Percentiles rank a stretch among this genome's conserved stretches.
Evolutionary conservation across 2,797 vertebrate species (phyloP).

Genomic region (Sebastes paucispinis): DNA sequence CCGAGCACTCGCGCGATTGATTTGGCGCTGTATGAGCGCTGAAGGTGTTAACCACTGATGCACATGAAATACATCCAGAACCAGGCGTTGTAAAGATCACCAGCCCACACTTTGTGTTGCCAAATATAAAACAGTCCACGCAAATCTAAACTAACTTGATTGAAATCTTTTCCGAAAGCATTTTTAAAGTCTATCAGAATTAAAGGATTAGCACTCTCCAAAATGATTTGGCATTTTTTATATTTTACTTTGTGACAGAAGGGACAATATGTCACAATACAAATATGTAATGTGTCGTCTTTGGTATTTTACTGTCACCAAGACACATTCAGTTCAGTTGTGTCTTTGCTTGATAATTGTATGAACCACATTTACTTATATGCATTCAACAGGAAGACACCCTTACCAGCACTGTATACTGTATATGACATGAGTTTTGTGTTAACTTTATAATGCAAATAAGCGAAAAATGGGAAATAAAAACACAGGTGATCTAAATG

Average conservation of each 20-base stretch:
- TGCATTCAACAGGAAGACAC: background rate
- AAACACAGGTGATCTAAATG: background rate
- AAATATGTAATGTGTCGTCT: background rate
- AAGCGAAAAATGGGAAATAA: background rate
- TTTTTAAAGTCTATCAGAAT: background rate
- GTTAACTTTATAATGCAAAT: background rate
- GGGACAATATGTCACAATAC: background rate
- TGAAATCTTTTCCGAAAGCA: fast-evolving
- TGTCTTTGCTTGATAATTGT: background rate
- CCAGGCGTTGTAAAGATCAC: background rate
- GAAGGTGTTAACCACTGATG: constrained; percentile 57
- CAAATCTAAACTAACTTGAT: background rate
- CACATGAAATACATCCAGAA: background rate
- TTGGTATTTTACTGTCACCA: background rate
- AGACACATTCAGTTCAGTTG: background rate
- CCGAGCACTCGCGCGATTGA: background rate
- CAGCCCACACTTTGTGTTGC: background rate
- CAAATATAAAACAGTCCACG: background rate
- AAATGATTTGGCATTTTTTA: background rate
- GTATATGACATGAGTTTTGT: background rate
- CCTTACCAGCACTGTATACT: too few relatives aligned
- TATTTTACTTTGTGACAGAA: background rate
- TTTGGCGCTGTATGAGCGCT: background rate
- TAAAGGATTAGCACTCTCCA: background rate
- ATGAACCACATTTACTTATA: background rate